Evolutionary conservation across 2,888 invertebrate genomes (phyloP), one percentile per base, ranked within the genome.

Genomic region (Meghimatium bilineatum): DNA sequence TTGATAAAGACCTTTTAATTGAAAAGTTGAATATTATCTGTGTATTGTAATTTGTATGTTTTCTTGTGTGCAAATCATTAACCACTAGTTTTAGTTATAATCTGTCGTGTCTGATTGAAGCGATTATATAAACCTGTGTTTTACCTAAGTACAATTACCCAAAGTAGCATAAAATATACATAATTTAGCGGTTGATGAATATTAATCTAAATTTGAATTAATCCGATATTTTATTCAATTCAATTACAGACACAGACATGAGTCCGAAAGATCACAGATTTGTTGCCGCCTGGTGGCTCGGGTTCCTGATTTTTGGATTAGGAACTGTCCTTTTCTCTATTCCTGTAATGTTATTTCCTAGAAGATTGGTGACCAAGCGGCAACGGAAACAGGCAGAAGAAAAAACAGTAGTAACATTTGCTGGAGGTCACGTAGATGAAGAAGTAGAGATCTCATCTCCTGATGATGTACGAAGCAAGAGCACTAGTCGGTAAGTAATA

Each of bases 261-360:
- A 20, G 26, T 26, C 26, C 52, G 29, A 69, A 56, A 10, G 80
- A 80, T 26, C 49, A 34, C 32, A 38, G 80, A 6, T 80, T 80
- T 71, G 80, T 80, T 12, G 29, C 80, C 1, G 80, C 80, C 69
- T 80, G 80, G 74, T 81, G 81, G 81, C 63, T 81, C n/a, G 81
- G 72, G 6, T 81, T 72, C 81, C 74, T 81, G 2, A 56, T 81
- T 10, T 74, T 74, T 36, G 81, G 81, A 2, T 32, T 63, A 14
- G 81, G 81, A 6, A 74, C 74, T 1, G 38, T 36, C 12, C 29
- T 81, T 0, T 60, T 63, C 74, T 81, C 81, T 44, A 10, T 81
- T 3, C 81, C 81, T n/a, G 60, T 81, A 5, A 56, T 74, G 60
- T 32, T 81, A 8, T 72, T 81, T n/a, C 81, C 81, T 26, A 14